Base-by-base conservation (phyloP, 92 coral and sea anemone genomes). In the Palythoa grandiflora region DNA sequence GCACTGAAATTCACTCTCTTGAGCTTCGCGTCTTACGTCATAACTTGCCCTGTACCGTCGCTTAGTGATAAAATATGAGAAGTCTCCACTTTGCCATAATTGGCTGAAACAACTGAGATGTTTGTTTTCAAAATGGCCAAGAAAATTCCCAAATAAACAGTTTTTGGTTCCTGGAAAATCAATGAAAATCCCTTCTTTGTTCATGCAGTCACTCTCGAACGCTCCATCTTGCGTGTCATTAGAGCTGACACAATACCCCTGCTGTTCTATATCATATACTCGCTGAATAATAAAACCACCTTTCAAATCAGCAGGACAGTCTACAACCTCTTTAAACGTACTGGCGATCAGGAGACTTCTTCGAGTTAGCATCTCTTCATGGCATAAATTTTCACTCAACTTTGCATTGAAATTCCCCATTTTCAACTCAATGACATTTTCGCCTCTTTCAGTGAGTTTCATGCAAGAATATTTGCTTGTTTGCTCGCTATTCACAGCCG, bases 151-250 rank as follows among this genome's bases (percentile, higher is more conserved):
- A 81, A 81, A 81, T 36, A 80, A 91, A 65, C 98, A 94, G 57
- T 91, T 84, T 50, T 63, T 73, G 12, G 61, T 39, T 7, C 68
- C 79, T 10, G 89, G 80, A 17, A 91, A 71, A 50, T 91, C 91
- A 8, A 94, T 89, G 10, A 68, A 68, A 51, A 94, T 65, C 12
- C 98, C 98, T 52, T 94, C 98, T 75, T 91, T 91, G 40, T 84
- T 74, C 65, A 94, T 55, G 47, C 98, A 94, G 89, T 94, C 94
- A 1, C 94, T 86, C 80, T 94, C 98, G 21, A 94, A 91, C 5
- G 88, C 51, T 4, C 93, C 50, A 44, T 8, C 98, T 55, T 48
- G 83, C 2, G 87, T n/a, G 55, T 81, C 77, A 8, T 88, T 66
- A 8, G 73, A n/a, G 60, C 72, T 91, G 15, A 50, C 35, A 75